Evolutionary conservation across 2,888 invertebrate species (phyloP), one percentile per base, ranked within the genome.

Genomic region (Dryadula phaetusa): DNA sequence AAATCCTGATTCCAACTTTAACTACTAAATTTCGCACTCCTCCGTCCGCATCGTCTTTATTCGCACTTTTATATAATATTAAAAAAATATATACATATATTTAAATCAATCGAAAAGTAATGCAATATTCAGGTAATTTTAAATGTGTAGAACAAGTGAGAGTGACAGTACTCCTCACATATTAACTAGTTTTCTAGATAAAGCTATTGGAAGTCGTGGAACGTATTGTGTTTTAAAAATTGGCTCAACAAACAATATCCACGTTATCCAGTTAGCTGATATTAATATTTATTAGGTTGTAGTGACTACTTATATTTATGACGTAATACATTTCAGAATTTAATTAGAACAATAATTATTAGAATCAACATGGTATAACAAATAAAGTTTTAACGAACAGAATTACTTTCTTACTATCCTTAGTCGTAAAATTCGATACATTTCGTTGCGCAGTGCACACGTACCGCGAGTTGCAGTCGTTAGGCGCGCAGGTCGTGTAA

Each of bases 361-460:
- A n/a, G n/a, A n/a, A 37, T 12, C 37, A 10, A 12, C 6, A 37
- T 37, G 3, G 12, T 3, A 12, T 12, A 37, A 34, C 8, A n/a
- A n/a, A n/a, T n/a, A n/a, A n/a, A n/a, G n/a, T 34, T 34, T 34
- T 7, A 7, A 34, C 1, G 6, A 37, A 32, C 2, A 37, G 1
- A 37, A 12, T 12, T 37, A 37, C 10, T 37, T 12, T 37, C 12
- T 12, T 12, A 37, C 37, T 42, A 6, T 16, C 4, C n/a, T 16
- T 16, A 28, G 5, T 14, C 4, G 10, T 32, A 28, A 32, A 3
- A 28, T 10, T 28, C 16, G 1, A 52, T 28, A 28, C 16, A 28
- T 32, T 52, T 32, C 49, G 49, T 52, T n/a, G 25, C 37, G 4
- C 7, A 20, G 44, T 34, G 63, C 18, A 54, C 32, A 52, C 52